Evolutionary conservation across 2,113 vertebrate species (phyloP), one percentile per base, ranked within the genome.

Genomic region (Hydrochoerus hydrochaeris): DNA sequence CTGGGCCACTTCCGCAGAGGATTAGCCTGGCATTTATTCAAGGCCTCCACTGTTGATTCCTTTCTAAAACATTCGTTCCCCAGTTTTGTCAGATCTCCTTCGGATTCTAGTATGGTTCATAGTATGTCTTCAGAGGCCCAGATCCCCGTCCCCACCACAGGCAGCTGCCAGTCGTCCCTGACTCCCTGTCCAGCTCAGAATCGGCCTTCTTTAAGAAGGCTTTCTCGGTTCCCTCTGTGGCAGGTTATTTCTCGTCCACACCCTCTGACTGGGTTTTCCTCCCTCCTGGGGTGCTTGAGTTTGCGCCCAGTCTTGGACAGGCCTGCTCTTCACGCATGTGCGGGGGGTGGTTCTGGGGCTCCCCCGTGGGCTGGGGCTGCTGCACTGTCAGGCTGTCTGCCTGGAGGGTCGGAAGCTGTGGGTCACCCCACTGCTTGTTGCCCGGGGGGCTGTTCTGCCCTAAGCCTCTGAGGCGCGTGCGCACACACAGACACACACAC

Each of bases 361-460:
- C 3, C 2, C 83, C n/a, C 0, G 0, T 49, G 52, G 30, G 32
- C 41, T 38, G 41, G 38, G 17, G 30, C 52, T 9, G 58, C 24
- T 28, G 6, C 28, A 5, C 4, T 17, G 67, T 4, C 0, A 0
- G 0, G 17, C 35, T 16, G 28, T 7, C 22, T 57, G 49, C 12
- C 11, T 11, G n/a, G 16, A 41, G 14, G 7, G 17, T n/a, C 3
- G 12, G 32, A 17, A 7, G 3, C 14, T 8, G 0, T 1, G 30
- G 49, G 16, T 71, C 49, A 24, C 41, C 16, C 16, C 46, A 8
- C 88, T 24, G 4, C 5, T 24, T n/a, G 77, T 62, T 16, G 52
- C 75, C n/a, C 14, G 6, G 0, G 7, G 28, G 92, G 35, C 38
- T 54, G 54, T 4, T 24, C 14, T 52, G 35, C 30, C 62, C 57